Conservation (phyloP, 2,113 vertebrate genomes). For the Epinephelus moara region DNA sequence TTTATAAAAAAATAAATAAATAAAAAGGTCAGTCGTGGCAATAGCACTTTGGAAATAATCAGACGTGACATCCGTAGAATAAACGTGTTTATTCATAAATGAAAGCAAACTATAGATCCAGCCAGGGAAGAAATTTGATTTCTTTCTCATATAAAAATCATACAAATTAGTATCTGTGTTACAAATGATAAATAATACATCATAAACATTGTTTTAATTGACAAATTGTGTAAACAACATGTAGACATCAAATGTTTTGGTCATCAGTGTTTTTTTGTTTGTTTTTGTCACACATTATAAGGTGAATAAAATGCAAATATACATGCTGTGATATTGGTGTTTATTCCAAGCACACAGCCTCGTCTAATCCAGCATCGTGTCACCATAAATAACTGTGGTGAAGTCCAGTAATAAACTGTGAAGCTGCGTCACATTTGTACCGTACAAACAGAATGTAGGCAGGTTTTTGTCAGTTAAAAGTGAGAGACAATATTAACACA, state of each 20-base stretch:
- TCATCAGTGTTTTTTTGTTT: constrained; percentile 49
- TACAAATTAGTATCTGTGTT: constrained; percentile 81
- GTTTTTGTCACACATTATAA: constrained; percentile 35
- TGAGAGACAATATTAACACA: constrained; percentile 32
- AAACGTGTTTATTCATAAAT: constrained; percentile 83
- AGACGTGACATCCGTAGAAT: constrained; percentile 45
- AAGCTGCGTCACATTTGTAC: constrained; percentile 15
- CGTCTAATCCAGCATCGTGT: constrained; percentile 54
- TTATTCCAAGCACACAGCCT: constrained; percentile 39
- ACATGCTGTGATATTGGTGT: constrained; percentile 43
- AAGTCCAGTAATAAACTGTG: constrained; percentile 41
- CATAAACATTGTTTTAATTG: constrained; percentile 62
- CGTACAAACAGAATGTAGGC: constrained; percentile 10
- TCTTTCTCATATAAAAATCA: constrained; percentile 76
- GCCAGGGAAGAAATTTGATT: constrained; percentile 57
- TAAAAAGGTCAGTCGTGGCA: constrained; percentile 16
- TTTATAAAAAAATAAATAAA: background rate
- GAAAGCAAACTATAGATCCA: constrained; percentile 76
- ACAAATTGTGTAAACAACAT: constrained; percentile 76
- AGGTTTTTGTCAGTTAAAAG: constrained; percentile 49
- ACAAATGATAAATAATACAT: constrained; percentile 80
- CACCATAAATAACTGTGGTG: constrained; percentile 6
- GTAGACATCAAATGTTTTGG: constrained; percentile 71
- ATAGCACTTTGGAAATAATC: background rate
- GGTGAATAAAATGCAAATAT: constrained; percentile 47